Evolutionary conservation across 2,888 invertebrate genomes (phyloP).

Genomic region (Euzophera pinguis): DNA sequence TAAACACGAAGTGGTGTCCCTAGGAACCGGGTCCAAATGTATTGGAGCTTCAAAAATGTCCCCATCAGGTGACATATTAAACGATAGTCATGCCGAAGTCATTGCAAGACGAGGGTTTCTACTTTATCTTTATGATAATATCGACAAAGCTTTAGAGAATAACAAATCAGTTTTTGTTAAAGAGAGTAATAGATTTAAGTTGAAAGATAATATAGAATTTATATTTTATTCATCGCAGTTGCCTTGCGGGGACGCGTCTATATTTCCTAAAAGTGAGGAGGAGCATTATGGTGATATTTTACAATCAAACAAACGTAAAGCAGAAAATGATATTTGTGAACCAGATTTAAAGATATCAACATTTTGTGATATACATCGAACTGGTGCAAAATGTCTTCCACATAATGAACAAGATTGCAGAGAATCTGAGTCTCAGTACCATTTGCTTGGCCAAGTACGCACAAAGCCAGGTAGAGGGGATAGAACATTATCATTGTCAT

Average conservation of each 20-base stretch:
- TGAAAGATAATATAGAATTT: conserved; percentile 82
- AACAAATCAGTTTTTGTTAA: conserved; percentile 49
- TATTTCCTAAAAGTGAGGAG: conserved; percentile 81
- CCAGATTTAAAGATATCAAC: conserved; percentile 34
- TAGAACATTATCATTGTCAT: conserved; percentile 92
- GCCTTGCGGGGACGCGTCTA: conserved; percentile 97
- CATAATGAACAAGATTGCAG: conserved; percentile 79
- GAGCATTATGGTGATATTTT: conserved; percentile 51
- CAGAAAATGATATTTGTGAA: conserved; percentile 32
- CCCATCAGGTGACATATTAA: conserved; percentile 84
- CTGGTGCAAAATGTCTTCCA: conserved; percentile 92
- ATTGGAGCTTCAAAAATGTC: conserved; percentile 86
- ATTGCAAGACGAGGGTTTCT: conserved; percentile 90
- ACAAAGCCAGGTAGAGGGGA: conserved; percentile 96
- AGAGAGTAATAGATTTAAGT: conserved; percentile 50
- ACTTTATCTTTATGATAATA: conserved; percentile 85
- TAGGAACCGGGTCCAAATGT: conserved; percentile 96
- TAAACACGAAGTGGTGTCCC: conserved; percentile 82
- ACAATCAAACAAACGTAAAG: conserved; percentile 35
- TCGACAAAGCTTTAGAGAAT: conserved; percentile 56
- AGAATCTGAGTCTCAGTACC: conserved; percentile 80
- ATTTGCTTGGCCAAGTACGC: conserved; percentile 85
- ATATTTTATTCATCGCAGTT: conserved; percentile 92
- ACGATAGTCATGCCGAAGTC: conserved; percentile 96
- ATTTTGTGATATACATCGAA: conserved; percentile 80